Evolutionary conservation across 2,797 vertebrate species (phyloP).

Genomic region (Halcyon leucocephala): DNA sequence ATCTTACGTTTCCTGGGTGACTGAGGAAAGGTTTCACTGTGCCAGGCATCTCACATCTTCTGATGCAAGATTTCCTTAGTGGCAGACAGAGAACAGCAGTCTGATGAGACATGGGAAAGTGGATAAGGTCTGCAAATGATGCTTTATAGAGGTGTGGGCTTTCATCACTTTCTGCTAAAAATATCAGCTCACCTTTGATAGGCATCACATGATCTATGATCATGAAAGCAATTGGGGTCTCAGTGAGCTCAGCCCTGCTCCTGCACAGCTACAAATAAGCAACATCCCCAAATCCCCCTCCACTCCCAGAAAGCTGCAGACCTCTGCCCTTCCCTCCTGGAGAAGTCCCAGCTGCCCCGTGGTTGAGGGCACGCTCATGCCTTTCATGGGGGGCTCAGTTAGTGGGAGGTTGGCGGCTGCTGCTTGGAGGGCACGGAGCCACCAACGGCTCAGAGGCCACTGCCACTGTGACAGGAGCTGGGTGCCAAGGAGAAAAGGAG

Average conservation of each 20-base stretch:
- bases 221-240: neutral
- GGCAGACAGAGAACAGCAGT: constrained; percentile 21
- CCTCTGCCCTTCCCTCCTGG: neutral
- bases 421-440: neutral
- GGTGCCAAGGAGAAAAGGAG: neutral
- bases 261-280: neutral
- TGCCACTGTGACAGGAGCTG: rapidly evolving
- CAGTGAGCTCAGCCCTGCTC: neutral
- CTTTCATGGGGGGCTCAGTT: neutral
- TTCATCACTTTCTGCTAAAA: neutral
- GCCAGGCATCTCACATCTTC: constrained; percentile 48
- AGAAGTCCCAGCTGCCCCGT: neutral
- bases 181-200: neutral
- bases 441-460: rapidly evolving
- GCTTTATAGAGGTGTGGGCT: neutral
- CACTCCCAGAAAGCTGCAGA: neutral
- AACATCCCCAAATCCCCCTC: neutral
- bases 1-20: constrained; percentile 49
- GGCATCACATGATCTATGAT: neutral
- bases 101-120: neutral
- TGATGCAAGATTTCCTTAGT: neutral
- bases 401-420: neutral
- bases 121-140: neutral
- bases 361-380: neutral
- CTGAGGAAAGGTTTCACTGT: constrained; percentile 8